Conservation (phyloP, 2,797 vertebrate genomes). For the Todus mexicanus region DNA sequence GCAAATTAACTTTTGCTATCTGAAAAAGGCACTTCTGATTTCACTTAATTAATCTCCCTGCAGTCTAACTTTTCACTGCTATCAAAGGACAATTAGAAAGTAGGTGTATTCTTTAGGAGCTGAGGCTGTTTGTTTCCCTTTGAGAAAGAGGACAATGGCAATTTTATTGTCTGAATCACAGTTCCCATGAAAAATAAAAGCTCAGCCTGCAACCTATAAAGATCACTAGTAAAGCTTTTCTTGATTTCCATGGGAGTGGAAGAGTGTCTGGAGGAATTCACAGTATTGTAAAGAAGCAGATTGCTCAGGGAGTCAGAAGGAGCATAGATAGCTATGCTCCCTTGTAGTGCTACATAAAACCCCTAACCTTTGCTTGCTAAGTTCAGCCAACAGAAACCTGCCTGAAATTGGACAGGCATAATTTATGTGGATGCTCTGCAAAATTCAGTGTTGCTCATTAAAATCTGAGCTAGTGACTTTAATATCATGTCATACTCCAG, state of each 20-base stretch:
- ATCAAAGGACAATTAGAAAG: neutral
- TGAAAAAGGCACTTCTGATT: neutral
- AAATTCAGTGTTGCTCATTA: neutral
- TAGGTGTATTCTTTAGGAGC: neutral
- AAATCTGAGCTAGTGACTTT: neutral
- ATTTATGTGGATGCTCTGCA: neutral
- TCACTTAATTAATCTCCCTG: neutral
- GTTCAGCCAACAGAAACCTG: neutral
- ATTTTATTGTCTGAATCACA: neutral
- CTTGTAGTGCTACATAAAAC: neutral
- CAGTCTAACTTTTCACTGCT: neutral
- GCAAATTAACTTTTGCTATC: neutral
- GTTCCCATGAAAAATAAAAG: neutral
- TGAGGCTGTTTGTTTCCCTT: neutral
- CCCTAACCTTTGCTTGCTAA: neutral
- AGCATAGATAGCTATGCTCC: neutral
- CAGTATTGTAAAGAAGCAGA: neutral
- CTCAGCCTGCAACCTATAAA: neutral
- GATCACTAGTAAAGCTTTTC: neutral
- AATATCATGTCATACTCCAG: neutral
- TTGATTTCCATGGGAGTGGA: neutral
- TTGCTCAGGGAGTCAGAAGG: neutral
- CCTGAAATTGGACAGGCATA: neutral
- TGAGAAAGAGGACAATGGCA: neutral
- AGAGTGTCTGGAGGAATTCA: neutral